phyloP scores from a whole-genome alignment of 2,797 vertebrate genomes.

The Enteromius afrohamiltoni region DNA sequence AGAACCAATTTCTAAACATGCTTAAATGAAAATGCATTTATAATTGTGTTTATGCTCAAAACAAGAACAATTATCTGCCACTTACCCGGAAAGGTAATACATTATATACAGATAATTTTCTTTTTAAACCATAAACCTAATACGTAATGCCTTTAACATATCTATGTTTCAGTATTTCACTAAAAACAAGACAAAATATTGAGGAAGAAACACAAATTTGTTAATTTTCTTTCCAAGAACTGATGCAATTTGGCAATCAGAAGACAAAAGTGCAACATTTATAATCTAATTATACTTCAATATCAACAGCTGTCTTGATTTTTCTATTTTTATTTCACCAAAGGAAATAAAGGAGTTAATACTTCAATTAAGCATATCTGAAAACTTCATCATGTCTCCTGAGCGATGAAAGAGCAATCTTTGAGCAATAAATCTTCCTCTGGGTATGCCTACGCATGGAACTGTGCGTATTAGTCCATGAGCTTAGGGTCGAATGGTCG shows the following conservation, averaged over 20 bases:
- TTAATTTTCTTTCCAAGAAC: too few relatives aligned
- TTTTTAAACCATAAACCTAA: background rate
- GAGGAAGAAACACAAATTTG: background rate
- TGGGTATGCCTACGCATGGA: slow-evolving; percentile 21
- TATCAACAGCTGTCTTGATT: background rate
- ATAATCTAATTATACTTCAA: background rate
- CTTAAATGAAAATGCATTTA: background rate
- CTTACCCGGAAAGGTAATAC: background rate
- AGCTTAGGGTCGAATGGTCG: slow-evolving; percentile 28
- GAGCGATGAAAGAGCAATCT: slow-evolving; percentile 34
- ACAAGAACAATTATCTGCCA: background rate
- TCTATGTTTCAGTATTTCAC: background rate
- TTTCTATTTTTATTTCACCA: background rate
- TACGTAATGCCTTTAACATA: background rate
- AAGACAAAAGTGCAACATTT: background rate
- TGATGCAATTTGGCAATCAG: background rate
- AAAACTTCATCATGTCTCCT: background rate
- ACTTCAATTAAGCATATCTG: slow-evolving; percentile 27
- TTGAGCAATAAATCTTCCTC: slow-evolving; percentile 30
- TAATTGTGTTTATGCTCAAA: background rate
- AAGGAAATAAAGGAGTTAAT: slow-evolving; percentile 23
- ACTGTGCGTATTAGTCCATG: slow-evolving; percentile 9
- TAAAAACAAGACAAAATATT: background rate
- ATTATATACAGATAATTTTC: background rate
- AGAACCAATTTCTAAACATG: background rate